These are phyloP conservation scores for Hepsetus odoe DNA, from an alignment of 2,113 vertebrate species.

Conservation along the genomic window DNA sequence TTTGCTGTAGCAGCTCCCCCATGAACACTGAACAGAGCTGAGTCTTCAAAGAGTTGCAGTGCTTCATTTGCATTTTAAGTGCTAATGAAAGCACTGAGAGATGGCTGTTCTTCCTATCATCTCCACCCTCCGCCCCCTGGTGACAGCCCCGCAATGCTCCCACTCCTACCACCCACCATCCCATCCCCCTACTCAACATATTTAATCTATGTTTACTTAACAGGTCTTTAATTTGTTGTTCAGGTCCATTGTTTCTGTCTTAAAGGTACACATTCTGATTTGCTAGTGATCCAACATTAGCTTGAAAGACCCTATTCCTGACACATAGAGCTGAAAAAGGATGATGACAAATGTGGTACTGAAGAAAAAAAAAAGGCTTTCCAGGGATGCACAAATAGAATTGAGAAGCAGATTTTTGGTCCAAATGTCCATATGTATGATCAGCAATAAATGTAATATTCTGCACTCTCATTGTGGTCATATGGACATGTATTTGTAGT, in stretches of 20 bases:
- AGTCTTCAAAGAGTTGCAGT: constrained; percentile 74
- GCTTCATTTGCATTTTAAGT: constrained; percentile 77
- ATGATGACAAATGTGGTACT: too few relatives aligned
- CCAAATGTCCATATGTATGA: too few relatives aligned
- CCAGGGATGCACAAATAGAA: too few relatives aligned
- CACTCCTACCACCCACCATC: not conserved
- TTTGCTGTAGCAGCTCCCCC: not conserved
- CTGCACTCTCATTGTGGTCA: too few relatives aligned
- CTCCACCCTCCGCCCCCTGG: constrained; percentile 22
- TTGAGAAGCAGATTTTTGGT: too few relatives aligned
- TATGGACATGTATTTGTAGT: too few relatives aligned
- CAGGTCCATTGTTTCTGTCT: not conserved
- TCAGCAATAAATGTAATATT: too few relatives aligned
- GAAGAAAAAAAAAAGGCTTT: too few relatives aligned
- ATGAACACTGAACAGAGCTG: constrained; percentile 73
- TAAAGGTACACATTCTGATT: too few relatives aligned
- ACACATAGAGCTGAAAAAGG: too few relatives aligned
- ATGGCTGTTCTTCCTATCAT: constrained; percentile 12
- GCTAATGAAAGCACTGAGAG: constrained; percentile 72
- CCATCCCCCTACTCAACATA: not conserved
- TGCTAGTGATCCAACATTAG: not conserved
- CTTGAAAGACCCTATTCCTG: not conserved
- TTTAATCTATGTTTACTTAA: not conserved
- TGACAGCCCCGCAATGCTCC: constrained; percentile 20
- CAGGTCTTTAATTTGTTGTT: not conserved